Base-by-base conservation (phyloP, 2,797 vertebrate genomes). In the Aphelocoma californica region DNA sequence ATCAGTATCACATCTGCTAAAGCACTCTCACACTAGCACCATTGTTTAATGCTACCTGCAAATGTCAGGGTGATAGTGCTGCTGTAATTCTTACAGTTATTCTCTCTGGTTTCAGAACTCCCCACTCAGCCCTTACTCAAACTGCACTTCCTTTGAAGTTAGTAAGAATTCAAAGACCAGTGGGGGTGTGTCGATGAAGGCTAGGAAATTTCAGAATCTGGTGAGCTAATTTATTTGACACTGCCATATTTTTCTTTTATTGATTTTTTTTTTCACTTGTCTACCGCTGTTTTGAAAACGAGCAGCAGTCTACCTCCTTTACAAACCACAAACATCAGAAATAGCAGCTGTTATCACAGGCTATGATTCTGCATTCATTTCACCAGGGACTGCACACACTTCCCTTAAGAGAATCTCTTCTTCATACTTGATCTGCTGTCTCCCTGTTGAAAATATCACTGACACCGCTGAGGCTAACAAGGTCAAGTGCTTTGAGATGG, bases 401-500 rank as follows among this genome's bases (percentile, higher is more conserved):
- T 92, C 82, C 67, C 85, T 95, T 62, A 91, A 92, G 77, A 93
- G 91, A 90, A 93, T 95, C 82, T 90, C 95, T 86, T 86, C 81
- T 89, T 96, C 96, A 81, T 95, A 93, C 73, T 93, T 94, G 92
- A 96, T 94, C 95, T 92, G 65, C 67, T 92, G 86, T 86, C 82
- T 92, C 90, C 70, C 93, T 85, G 90, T 93, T 96, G 91, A 96
- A 97, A 96, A 96, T 92, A 91, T 95, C 94, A 96, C 89, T 93
- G 89, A 96, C 97, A 97, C 95, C 7, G 10, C 88, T 36, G 84
- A 97, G 95, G 95, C 94, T 97, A 97, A 97, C 96, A 97, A 97
- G 97, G 97, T 98, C 97, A 97, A 97, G 95, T 95, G 92, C 95
- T 97, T 62, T 85, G 95, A 96, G 94, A 95, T 94, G 93, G 95